phyloP scores from a whole-genome alignment of 2,888 invertebrate species.

The Acrobasis repandana region DNA sequence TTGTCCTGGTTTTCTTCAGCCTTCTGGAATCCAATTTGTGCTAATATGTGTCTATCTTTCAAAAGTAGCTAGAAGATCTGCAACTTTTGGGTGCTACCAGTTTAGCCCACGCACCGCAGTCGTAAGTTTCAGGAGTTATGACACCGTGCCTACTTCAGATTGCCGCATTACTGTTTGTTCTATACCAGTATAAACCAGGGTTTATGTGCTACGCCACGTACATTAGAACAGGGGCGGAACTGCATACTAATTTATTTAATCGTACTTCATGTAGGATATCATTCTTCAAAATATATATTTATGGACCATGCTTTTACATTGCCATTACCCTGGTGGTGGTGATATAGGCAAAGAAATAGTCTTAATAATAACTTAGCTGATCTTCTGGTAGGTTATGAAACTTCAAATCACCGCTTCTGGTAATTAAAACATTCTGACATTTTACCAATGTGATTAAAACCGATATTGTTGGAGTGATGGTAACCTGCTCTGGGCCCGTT shows the following conservation, averaged over 20 bases:
- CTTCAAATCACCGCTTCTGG: neutral
- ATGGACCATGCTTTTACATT: no score
- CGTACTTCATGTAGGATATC: neutral
- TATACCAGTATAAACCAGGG: conserved; percentile 1
- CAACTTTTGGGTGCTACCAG: conserved; percentile 9
- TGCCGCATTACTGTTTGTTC: conserved; percentile 13
- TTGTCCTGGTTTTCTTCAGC: no score
- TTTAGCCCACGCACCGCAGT: conserved; percentile 27
- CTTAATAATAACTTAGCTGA: no score
- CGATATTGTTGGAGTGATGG: no score
- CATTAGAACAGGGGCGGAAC: neutral
- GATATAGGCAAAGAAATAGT: no score
- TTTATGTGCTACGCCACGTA: conserved; percentile 8
- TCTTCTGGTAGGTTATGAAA: neutral
- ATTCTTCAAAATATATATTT: no score
- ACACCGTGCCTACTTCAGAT: conserved; percentile 3
- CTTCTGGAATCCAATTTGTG: no score
- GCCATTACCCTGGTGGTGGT: no score
- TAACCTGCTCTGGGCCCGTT: no score
- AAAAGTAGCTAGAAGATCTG: neutral
- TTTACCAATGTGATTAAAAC: no score
- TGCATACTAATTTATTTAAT: neutral
- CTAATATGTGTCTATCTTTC: no score
- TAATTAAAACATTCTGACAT: no score
- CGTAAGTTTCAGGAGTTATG: conserved; percentile 37